Evolutionary conservation across 2,113 vertebrate genomes (phyloP).

Genomic region (Heloderma charlesbogerti): DNA sequence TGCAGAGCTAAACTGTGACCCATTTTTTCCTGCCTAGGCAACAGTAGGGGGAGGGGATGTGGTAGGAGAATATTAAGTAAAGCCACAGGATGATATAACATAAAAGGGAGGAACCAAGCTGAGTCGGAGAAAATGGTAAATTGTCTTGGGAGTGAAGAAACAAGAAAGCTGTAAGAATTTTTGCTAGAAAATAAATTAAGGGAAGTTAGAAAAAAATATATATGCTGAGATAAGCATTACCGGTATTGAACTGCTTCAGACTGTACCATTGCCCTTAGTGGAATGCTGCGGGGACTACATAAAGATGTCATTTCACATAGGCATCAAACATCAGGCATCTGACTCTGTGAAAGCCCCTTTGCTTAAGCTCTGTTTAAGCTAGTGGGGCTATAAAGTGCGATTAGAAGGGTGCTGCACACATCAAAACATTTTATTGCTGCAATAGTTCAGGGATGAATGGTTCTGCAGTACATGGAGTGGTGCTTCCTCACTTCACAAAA

Average conservation of each 20-base stretch:
- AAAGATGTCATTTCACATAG: not conserved
- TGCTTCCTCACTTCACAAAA: not conserved
- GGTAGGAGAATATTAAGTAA: conserved; percentile 67
- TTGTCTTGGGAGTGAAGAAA: conserved; percentile 45
- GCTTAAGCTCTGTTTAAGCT: conserved; percentile 7
- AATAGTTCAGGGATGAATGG: not conserved
- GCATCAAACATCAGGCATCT: not conserved
- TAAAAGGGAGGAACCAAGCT: conserved; percentile 11
- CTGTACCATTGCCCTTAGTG: not conserved
- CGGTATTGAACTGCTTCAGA: not conserved
- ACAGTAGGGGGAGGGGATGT: conserved; percentile 24
- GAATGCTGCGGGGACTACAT: not conserved
- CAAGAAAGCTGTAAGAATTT: conserved; percentile 42
- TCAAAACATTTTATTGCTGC: not conserved
- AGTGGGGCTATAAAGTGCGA: not conserved
- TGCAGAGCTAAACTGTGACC: conserved; percentile 72
- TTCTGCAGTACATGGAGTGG: not conserved
- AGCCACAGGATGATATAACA: conserved; percentile 44
- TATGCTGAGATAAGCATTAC: conserved; percentile 4
- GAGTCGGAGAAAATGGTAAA: conserved; percentile 44
- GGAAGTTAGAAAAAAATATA: conserved; percentile 14
- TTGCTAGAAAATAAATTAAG: conserved; percentile 25
- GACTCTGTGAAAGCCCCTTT: not conserved
- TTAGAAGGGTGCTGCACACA: not conserved
- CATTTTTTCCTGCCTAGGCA: conserved; percentile 61